These are phyloP conservation scores for Columba guinea DNA, from an alignment of 2,797 vertebrate species.

Conservation along the genomic window DNA sequence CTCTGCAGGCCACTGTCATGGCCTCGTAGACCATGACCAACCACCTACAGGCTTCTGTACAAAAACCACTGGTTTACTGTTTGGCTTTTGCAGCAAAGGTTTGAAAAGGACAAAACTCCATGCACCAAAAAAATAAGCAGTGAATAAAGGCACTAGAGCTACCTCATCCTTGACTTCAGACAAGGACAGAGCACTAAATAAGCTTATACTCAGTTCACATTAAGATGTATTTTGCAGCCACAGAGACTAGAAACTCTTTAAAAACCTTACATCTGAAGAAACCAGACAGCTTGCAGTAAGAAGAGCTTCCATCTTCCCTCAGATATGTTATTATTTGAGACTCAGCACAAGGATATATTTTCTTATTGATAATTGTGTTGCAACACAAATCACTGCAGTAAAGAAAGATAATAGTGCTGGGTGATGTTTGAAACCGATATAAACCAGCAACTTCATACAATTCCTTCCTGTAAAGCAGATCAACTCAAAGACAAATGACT, in stretches of 20 bases:
- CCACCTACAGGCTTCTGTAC: neutral
- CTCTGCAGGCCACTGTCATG: neutral
- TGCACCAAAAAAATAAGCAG: rapidly evolving
- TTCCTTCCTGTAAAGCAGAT: neutral
- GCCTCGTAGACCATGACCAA: neutral
- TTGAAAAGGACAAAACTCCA: neutral
- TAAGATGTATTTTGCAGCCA: neutral
- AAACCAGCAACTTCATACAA: neutral
- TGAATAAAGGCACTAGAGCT: neutral
- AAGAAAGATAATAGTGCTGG: neutral
- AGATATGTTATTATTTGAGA: neutral
- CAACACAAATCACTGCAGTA: neutral
- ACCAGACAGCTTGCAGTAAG: neutral
- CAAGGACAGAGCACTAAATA: neutral
- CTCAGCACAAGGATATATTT: neutral
- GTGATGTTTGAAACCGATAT: neutral
- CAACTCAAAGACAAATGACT: neutral
- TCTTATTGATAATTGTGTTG: neutral
- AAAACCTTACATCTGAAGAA: neutral
- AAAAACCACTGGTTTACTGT: neutral
- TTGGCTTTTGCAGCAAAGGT: neutral
- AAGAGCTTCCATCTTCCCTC: neutral
- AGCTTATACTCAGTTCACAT: neutral
- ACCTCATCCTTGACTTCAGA: neutral
- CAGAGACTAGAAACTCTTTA: neutral